Evolutionary conservation across 2,888 invertebrate genomes (phyloP), one percentile per base, ranked within the genome.

Genomic region (Octonoba sinensis): DNA sequence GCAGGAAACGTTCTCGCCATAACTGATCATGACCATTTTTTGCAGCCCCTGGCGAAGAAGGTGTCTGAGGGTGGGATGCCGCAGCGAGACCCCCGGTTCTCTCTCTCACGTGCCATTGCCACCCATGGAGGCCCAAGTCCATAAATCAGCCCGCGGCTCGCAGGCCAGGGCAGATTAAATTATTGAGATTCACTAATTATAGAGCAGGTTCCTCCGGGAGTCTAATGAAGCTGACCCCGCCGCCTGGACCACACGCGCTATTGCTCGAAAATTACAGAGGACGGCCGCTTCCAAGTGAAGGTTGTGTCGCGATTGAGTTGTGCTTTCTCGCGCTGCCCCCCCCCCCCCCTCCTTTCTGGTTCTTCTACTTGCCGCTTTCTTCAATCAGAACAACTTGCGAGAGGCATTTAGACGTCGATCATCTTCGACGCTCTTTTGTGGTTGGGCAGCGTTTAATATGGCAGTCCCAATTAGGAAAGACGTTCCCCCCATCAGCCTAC

Each of bases 121-220:
- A 82, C 82, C 82, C 82, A 82, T n/a, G 75, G 66, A 70, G 82
- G 66, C 70, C 22, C 51, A 49, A 47, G 69, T 66, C 75, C 75
- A 82, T 82, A 82, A 82, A 82, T 82, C 82, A 82, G 75, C 75
- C 75, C 65, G 51, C 65, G 75, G 75, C 75, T 36, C 36, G 59
- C 46, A 36, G 51, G 71, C 51, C 71, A 20, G 74, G 56, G 74
- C 81, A 81, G 82, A 82, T 82, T 82, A 82, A 82, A 82, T 82
- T 82, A 82, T 82, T 82, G 82, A 74, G 81, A 69, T 70, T 81
- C 82, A 62, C 75, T 82, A 82, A 82, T 82, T 82, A 76, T 76
- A 82, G 82, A 82, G 74, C 69, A 20, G 64, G 56, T 65, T 70
- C 75, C 70, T 60, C 75, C 36, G 71, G 20, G 64, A 54, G 66